Evolutionary conservation across 1,140 invertebrate genomes (phyloP), one percentile per base, ranked within the genome.

Genomic region (Saccostrea glomerata): DNA sequence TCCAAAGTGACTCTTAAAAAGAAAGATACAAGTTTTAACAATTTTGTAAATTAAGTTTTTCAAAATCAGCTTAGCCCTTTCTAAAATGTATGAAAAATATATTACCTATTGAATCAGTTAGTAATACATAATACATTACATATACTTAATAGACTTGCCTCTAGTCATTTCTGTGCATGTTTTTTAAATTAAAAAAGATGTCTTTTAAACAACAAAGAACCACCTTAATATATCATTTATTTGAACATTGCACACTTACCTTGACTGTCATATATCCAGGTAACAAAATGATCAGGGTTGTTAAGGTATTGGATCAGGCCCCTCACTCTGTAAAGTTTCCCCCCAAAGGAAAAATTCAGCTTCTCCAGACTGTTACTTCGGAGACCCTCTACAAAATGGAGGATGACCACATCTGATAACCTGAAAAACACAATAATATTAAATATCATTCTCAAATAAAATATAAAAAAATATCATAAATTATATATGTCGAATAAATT

Each of bases 281-380:
- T 90, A 55, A 94, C 92, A 88, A 94, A 94, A 84, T 94, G 93
- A 66, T 94, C 93, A 25, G 93, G 93, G 60, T 91, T 90, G 56
- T 90, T 93, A 84, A 92, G 93, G 63, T 93, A 94, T 91, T 94
- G 93, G 20, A 94, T 90, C 23, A 93, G 88, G 23, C 91, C 92
- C 0, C 91, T 94, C 55, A 94, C 92, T 36, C 82, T 87, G 86
- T 94, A 94, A 12, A 87, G 83, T 25, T 86, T 73, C 23, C 90
- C 90, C 36, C 91, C 84, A 77, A 90, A 88, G 13, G 86, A 83
- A 90, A 94, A 94, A 70, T 91, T 90, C 12, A 92, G 87, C n/a
- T 91, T 89, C 12, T 89, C 86, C 54, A 93, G 88, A 12, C 90
- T 86, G 60, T 88, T 90, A 88, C 90, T 89, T 30, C 90, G 90